These are phyloP conservation scores for Anas platyrhynchos DNA, from an alignment of 2,113 vertebrate species.

Conservation along the genomic window DNA sequence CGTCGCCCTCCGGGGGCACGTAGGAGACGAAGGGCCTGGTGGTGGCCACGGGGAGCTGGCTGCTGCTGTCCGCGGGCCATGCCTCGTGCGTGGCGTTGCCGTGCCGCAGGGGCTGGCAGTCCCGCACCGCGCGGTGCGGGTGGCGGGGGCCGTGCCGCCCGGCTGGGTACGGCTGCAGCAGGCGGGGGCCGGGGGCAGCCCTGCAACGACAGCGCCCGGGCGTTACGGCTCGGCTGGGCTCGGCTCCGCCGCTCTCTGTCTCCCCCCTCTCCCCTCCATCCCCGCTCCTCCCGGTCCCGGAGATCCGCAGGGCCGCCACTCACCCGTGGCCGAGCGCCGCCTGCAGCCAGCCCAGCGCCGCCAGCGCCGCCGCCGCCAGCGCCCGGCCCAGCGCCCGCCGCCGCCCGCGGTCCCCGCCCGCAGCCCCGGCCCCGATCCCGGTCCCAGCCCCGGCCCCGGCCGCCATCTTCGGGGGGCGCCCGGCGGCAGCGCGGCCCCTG, in stretches of 20 bases:
- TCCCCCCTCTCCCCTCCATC: too few species aligned
- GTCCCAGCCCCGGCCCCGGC: neutral
- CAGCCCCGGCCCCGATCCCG: too few species aligned
- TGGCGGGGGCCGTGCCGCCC: slow-evolving; percentile 75
- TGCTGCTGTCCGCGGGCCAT: slow-evolving; percentile 61
- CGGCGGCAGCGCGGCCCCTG: neutral
- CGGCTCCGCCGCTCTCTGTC: too few species aligned
- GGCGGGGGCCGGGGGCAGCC: slow-evolving; percentile 70
- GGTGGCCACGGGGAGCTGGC: slow-evolving; percentile 47
- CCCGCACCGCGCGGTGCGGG: slow-evolving; percentile 77
- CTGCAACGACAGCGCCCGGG: slow-evolving; percentile 57
- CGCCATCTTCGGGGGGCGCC: slow-evolving; percentile 42
- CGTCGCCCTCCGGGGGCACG: neutral
- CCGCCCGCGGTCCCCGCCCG: neutral
- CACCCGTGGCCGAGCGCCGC: neutral
- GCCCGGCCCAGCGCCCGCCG: too few species aligned
- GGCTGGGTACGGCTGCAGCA: slow-evolving; percentile 79
- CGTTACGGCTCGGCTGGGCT: too few species aligned
- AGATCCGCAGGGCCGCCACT: neutral
- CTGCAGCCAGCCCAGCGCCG: neutral
- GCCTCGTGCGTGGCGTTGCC: slow-evolving; percentile 84
- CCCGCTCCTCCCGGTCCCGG: neutral
- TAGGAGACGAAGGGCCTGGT: slow-evolving; percentile 81
- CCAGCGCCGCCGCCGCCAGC: neutral
- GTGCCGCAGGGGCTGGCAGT: slow-evolving; percentile 77